Evolutionary conservation across 2,113 vertebrate species (phyloP), one percentile per base, ranked within the genome.

Genomic region (Oenanthe oenanthe): DNA sequence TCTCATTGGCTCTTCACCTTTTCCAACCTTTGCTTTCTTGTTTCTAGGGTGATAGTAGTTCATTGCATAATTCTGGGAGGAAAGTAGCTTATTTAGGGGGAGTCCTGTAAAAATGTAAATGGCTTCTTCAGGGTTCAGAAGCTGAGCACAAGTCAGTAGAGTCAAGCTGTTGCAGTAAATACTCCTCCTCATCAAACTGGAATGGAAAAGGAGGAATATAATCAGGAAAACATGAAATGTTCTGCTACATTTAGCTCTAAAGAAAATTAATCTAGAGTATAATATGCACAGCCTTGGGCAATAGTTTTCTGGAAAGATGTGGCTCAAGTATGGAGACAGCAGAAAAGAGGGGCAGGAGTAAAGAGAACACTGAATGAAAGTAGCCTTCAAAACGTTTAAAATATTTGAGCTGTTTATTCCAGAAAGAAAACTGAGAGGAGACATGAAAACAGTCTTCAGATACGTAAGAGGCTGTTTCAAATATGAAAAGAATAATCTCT

Each of bases 341-440:
- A 77, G 42, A 76, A 80, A 62, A 89, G 17, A 70, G 17, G 12
- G 78, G n/a, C 7, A 43, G 15, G 9, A 60, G 16, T 60, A 70
- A 91, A 84, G 45, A 57, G 36, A 66, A 48, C 25, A 72, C 13
- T 50, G 53, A 67, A 40, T 60, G 78, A 92, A 50, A 82, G 50
- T 48, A 17, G 36, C 61, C 21, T 78, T 85, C 57, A 68, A 75
- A 82, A 89, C 42, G 53, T 75, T 96, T 85, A 45, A 85, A 85
- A 67, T 32, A 48, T 75, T 75, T 79, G 32, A 51, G 51, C 48
- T 91, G 62, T 94, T 95, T 95, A 93, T 96, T 85, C 65, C 36
- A 89, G 70, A 65, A 92, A 70, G 32, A 84, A 91, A 87, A 85
- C 73, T 61, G 14, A 94, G 43, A 92, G 43, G 12, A 94, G 12